phyloP scores from a whole-genome alignment of 53 echinoderm and acorn worm species.

The Paelopatides confundens region DNA sequence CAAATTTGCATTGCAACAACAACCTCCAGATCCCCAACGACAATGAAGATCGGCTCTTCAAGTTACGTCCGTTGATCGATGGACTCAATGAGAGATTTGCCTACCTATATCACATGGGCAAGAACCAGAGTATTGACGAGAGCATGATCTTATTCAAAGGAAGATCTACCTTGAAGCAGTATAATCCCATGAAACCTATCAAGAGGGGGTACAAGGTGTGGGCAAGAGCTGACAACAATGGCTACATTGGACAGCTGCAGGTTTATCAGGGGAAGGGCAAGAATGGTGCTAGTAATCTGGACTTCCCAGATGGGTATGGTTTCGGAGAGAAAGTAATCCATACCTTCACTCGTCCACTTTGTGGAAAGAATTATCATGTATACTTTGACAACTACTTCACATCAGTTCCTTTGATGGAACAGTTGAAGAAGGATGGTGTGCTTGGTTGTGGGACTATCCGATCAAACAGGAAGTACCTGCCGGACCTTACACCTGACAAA shows the following conservation, averaged over 20 bases:
- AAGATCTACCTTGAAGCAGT: slow-evolving; percentile 45
- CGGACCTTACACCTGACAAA: slow-evolving; percentile 24
- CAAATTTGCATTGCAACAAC: slow-evolving; percentile 33
- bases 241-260: not conserved
- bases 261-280: slow-evolving; percentile 7
- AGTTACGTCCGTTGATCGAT: slow-evolving; percentile 21
- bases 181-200: slow-evolving; percentile 53
- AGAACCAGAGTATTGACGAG: slow-evolving; percentile 41
- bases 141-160: slow-evolving; percentile 59
- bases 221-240: slow-evolving; percentile 28
- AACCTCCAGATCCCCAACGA: not conserved
- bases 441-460: slow-evolving; percentile 33
- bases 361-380: slow-evolving; percentile 44
- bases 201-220: slow-evolving; percentile 51
- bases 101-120: slow-evolving; percentile 2
- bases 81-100: slow-evolving; percentile 43
- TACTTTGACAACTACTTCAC: slow-evolving; percentile 54
- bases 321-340: slow-evolving; percentile 46
- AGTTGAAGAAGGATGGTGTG: slow-evolving; percentile 49
- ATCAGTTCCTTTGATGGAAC: slow-evolving; percentile 51
- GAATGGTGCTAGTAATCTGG: not conserved
- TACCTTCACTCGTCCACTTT: slow-evolving; percentile 34
- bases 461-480: slow-evolving; percentile 35
- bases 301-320: slow-evolving; percentile 1
- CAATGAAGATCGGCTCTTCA: slow-evolving; percentile 39